Evolutionary conservation across 2,888 invertebrate species (phyloP).

Genomic region (Dolichomitus sp.): DNA sequence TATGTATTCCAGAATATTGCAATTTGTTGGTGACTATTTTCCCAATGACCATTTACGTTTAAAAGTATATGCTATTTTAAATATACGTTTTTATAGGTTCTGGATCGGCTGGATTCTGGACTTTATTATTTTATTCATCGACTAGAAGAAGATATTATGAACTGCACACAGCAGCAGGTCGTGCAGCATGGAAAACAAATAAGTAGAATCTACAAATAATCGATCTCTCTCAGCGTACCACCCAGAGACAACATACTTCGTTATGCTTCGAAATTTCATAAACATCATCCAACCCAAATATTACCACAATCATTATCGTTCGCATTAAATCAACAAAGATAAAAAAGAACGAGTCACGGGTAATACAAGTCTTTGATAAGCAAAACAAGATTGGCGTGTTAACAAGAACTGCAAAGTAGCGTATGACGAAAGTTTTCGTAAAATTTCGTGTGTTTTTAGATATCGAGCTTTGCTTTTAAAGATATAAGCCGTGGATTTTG

Average conservation of each 20-base stretch:
- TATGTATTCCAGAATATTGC: neutral
- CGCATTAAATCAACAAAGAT: neutral
- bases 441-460: neutral
- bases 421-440: neutral
- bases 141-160: neutral
- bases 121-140: neutral
- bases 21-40: neutral
- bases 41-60: neutral
- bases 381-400: neutral
- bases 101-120: too few relatives aligned
- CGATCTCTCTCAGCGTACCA: neutral
- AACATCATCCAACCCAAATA: neutral
- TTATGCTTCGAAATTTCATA: neutral
- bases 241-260: neutral
- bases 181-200: neutral
- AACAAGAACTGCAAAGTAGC: neutral
- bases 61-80: neutral
- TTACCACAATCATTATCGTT: neutral
- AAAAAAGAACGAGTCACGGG: neutral
- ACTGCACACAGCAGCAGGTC: neutral
- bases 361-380: constrained; percentile 1
- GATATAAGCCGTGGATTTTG: neutral
- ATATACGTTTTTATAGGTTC: neutral
- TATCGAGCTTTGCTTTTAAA: neutral
- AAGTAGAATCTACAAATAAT: neutral